Evolutionary conservation across 64 coral and sea anemone genomes (phyloP).

Genomic region (Pocillopora verrucosa): DNA sequence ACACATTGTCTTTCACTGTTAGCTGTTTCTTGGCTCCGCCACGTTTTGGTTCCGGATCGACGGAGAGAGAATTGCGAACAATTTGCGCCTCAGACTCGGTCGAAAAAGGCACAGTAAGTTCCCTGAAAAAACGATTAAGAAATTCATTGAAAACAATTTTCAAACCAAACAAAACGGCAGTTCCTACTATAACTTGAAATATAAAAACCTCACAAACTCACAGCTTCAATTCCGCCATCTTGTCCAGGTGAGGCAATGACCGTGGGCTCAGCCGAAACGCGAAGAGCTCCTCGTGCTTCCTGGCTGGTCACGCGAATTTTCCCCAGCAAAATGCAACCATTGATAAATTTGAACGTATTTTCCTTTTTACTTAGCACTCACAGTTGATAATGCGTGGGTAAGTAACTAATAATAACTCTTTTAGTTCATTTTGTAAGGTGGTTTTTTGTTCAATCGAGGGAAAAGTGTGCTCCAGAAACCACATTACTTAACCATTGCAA

Average conservation of each 20-base stretch:
- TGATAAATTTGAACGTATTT: too few relatives aligned
- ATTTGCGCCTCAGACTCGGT: constrained; percentile 72
- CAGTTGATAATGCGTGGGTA: neutral
- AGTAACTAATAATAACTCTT: neutral
- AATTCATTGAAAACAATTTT: neutral
- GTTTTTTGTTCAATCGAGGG: too few relatives aligned
- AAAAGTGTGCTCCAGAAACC: too few relatives aligned
- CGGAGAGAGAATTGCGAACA: constrained; percentile 79
- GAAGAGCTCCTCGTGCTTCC: neutral
- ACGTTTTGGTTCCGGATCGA: constrained; percentile 88
- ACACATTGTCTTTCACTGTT: constrained; percentile 52
- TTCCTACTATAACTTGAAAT: neutral
- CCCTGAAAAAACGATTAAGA: constrained; percentile 2
- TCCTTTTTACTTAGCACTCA: too few relatives aligned
- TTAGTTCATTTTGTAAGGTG: too few relatives aligned
- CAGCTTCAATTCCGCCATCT: constrained; percentile 43
- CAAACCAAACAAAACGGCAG: neutral
- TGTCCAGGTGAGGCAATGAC: neutral
- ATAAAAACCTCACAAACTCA: neutral
- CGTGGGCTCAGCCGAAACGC: neutral
- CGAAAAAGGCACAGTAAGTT: constrained; percentile 76
- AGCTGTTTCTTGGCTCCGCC: constrained; percentile 63
- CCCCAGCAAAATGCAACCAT: too few relatives aligned
- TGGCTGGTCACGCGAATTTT: neutral
- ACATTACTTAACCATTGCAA: too few relatives aligned